Percentiles rank a stretch among this genome's conserved stretches.
phyloP scores from a whole-genome alignment of 2,888 invertebrate genomes.

The Perizoma affinitatum region DNA sequence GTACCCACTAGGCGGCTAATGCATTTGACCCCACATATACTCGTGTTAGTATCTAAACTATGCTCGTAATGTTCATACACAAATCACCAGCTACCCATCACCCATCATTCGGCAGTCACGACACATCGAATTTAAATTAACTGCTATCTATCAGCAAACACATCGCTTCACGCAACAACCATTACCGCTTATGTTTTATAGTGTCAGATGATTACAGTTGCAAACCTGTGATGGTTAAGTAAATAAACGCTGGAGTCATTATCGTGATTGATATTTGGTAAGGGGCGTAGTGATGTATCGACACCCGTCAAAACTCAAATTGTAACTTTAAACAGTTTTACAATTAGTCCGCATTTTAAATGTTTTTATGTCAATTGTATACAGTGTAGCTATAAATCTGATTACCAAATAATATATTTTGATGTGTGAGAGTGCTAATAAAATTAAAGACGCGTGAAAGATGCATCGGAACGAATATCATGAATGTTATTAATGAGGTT shows the following conservation, averaged over 20 bases:
- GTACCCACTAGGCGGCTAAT: constrained; percentile 81
- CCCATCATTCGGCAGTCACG: constrained; percentile 77
- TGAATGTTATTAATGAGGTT: constrained; percentile 58
- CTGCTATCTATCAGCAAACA: constrained; percentile 66
- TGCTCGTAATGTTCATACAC: constrained; percentile 76
- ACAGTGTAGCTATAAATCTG: constrained; percentile 71
- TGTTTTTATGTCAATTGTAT: constrained; percentile 76
- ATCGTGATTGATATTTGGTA: constrained; percentile 50
- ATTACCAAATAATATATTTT: constrained; percentile 63
- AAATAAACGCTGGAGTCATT: constrained; percentile 41
- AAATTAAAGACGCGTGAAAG: constrained; percentile 49
- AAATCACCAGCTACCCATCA: constrained; percentile 78
- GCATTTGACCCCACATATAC: constrained; percentile 76
- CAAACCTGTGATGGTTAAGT: constrained; percentile 44
- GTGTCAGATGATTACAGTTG: constrained; percentile 38
- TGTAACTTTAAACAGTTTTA: constrained; percentile 71
- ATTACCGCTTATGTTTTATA: constrained; percentile 55
- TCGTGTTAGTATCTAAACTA: constrained; percentile 77
- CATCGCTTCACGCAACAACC: constrained; percentile 51
- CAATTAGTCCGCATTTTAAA: constrained; percentile 77
- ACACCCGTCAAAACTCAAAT: constrained; percentile 67
- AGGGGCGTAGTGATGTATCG: constrained; percentile 67
- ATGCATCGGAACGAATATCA: constrained; percentile 43
- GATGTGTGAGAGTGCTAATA: constrained; percentile 67
- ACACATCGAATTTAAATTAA: constrained; percentile 78